phyloP scores from a whole-genome alignment of 1,140 invertebrate genomes.

The Epicauta chinensis region DNA sequence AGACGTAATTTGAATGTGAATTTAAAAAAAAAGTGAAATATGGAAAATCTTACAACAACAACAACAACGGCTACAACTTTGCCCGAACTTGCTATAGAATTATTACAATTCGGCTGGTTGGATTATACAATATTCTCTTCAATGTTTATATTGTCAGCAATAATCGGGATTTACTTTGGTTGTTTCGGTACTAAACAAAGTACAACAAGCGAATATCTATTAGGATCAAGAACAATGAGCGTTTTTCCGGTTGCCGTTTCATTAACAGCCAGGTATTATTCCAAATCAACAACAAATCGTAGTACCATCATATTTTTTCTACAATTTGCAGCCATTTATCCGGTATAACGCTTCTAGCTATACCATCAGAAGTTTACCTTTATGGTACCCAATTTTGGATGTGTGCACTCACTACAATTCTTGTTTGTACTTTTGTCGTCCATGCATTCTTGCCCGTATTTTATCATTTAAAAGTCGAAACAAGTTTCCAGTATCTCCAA shows the following conservation, averaged over 20 bases:
- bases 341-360: slow-evolving; percentile 69
- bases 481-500: slow-evolving; percentile 60
- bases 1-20: too few species aligned
- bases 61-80: too few species aligned
- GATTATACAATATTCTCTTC: slow-evolving; percentile 53
- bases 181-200: slow-evolving; percentile 65
- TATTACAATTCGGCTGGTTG: slow-evolving; percentile 20
- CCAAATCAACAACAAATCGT: neutral
- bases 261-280: slow-evolving; percentile 47
- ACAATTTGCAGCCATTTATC: slow-evolving; percentile 59
- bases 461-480: slow-evolving; percentile 63
- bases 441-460: slow-evolving; percentile 57
- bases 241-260: slow-evolving; percentile 70
- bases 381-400: slow-evolving; percentile 61
- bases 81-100: neutral
- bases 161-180: slow-evolving; percentile 72
- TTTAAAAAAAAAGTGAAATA: too few species aligned
- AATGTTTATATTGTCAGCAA: slow-evolving; percentile 57
- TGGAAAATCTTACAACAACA: neutral
- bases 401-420: slow-evolving; percentile 51
- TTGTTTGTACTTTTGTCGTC: slow-evolving; percentile 54
- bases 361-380: slow-evolving; percentile 61
- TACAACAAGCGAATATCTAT: slow-evolving; percentile 65
- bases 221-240: slow-evolving; percentile 70
- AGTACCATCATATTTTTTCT: neutral